A percentile compares a stretch with the other conserved stretches of the same genome.
phyloP scores from a whole-genome alignment of 2,113 vertebrate species.

The Cochlearius cochlearius region DNA sequence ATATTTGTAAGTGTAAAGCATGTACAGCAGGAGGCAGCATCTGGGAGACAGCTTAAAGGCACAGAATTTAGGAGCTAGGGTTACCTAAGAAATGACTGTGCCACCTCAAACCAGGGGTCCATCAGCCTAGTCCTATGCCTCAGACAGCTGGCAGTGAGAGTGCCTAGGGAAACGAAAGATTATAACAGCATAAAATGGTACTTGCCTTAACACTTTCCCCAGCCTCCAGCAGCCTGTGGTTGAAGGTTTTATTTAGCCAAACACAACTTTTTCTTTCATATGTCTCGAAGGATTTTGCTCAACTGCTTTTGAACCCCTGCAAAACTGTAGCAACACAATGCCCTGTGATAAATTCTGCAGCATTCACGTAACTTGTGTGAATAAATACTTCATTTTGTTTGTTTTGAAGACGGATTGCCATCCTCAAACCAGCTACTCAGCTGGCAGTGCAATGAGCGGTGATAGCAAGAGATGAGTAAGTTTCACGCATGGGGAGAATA shows the following conservation, averaged over 20 bases:
- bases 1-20: too few species aligned
- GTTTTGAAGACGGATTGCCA: neutral
- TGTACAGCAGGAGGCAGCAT: neutral
- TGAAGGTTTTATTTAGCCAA: neutral
- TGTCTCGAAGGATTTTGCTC: neutral
- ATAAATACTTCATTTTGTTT: neutral
- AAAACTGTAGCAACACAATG: neutral
- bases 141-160: neutral
- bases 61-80: neutral
- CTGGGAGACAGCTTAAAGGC: neutral
- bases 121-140: neutral
- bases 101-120: neutral
- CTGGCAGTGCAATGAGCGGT: neutral
- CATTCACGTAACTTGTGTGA: neutral
- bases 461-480: neutral
- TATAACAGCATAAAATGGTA: neutral
- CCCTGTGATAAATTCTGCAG: neutral
- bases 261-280: neutral
- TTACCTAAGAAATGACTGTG: neutral
- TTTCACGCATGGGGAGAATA: neutral
- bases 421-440: neutral
- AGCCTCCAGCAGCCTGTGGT: neutral
- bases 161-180: neutral
- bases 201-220: neutral
- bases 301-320: neutral